Conservation (phyloP, 92 coral and sea anemone genomes). For the Blastomussa wellsi region DNA sequence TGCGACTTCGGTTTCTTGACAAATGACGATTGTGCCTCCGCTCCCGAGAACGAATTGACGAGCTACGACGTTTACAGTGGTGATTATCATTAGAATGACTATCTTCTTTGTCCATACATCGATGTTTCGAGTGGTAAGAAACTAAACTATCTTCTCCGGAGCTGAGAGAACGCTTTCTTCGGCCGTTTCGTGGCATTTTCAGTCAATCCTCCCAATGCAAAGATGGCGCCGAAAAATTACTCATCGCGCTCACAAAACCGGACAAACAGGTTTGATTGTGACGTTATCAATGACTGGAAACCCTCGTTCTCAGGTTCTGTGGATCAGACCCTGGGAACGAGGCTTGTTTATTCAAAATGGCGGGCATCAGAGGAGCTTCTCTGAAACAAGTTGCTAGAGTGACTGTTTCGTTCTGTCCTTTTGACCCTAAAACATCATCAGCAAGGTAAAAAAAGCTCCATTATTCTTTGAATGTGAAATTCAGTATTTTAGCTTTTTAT, state of each 20-base stretch:
- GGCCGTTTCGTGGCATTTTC: constrained; percentile 77
- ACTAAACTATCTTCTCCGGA: constrained; percentile 58
- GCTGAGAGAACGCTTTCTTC: constrained; percentile 71
- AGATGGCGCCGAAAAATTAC: constrained; percentile 20
- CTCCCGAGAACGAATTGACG: constrained; percentile 78
- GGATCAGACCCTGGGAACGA: not conserved
- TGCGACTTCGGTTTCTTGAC: constrained; percentile 62
- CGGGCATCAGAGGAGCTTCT: constrained; percentile 85
- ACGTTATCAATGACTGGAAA: constrained; percentile 19
- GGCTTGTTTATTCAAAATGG: constrained; percentile 72
- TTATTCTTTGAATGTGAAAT: not conserved
- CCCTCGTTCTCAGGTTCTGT: not conserved
- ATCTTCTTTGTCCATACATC: constrained; percentile 43
- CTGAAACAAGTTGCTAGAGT: constrained; percentile 84
- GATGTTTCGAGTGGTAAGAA: constrained; percentile 66
- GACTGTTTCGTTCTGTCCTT: constrained; percentile 86
- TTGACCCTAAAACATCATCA: constrained; percentile 82
- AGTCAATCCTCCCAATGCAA: not conserved
- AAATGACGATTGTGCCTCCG: constrained; percentile 58
- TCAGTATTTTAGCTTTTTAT: not conserved
- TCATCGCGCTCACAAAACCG: constrained; percentile 12
- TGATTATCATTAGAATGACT: constrained; percentile 46
- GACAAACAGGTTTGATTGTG: constrained; percentile 51
- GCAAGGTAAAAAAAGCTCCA: constrained; percentile 64
- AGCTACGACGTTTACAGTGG: constrained; percentile 32